Evolutionary conservation across 1,140 invertebrate genomes (phyloP), one percentile per base, ranked within the genome.

Genomic region (Holotrichia oblita): DNA sequence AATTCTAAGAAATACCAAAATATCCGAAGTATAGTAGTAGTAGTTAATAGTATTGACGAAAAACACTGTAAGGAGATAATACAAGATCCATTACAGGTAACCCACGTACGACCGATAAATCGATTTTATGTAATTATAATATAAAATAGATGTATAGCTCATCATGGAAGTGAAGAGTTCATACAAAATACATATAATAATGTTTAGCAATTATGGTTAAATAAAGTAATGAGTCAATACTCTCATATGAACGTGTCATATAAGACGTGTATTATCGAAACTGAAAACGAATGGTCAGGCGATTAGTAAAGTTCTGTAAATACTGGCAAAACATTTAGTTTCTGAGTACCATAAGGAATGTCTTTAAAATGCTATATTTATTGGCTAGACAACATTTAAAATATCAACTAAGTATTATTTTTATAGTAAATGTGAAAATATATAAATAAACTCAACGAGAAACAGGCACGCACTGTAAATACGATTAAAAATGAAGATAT

Each of bases 251-350:
- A 69, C 7, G 61, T 69, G 20, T 69, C 61, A 69, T 69, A 69
- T 69, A 69, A 69, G 61, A 69, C 7, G 61, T 27, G 20, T 69
- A 69, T 69, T 69, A 69, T 69, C 61, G 61, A 69, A 69, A 69
- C 2, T 4, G 7, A 8, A 69, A 69, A 69, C 61, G 61, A 69
- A 69, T 34, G 61, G 22, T 24, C 10, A 69, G 61, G 61, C 61
- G 20, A 69, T 69, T 69, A 69, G 22, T 69, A 69, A 20, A 69
- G 14, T 17, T 34, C 22, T 69, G 61, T 69, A 69, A 69, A 69
- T 69, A 69, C 20, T 24, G 20, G 61, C 22, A 24, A 22, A 27
- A 69, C 17, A 69, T 48, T 48, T 22, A 17, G 20, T 64, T 69
- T 14, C 27, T 69, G 20, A 69, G 12, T 22, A 10, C 27, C 22